Evolutionary conservation across 2,888 invertebrate species (phyloP), one percentile per base, ranked within the genome.

Genomic region (Clitarchus hookeri): DNA sequence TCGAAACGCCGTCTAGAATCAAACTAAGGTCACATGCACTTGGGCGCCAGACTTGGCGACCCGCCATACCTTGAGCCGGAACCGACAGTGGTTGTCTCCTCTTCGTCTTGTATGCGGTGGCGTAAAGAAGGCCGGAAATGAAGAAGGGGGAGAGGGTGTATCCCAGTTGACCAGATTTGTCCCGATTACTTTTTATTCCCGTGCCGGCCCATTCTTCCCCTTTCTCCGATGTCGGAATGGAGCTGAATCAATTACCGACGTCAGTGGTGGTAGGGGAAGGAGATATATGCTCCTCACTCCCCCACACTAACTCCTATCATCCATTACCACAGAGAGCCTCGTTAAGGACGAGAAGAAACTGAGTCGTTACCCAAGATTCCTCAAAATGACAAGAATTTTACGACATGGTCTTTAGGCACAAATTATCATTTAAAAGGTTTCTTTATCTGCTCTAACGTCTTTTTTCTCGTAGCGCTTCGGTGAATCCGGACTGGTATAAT

Each of bases 161-260:
- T 65, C 65, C 65, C 65, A 65, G 65, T 65, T 65, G 65, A 65
- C 65, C 65, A 23, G 65, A 65, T 65, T 65, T 65, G 65, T 65
- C 65, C 65, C 65, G 65, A 65, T 65, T 65, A 65, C 65, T 65
- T 65, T 65, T 23, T 65, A 8, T 65, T 23, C n/a, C 19, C 65
- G 16, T 65, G 12, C 16, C 65, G 8, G 65, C 65, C 65, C 65
- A 65, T n/a, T n/a, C 65, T 65, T 19, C 23, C n/a, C 65, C 65
- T 65, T 8, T 19, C 23, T 65, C 13, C 65, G 13, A 65, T 1
- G 48, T 48, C 48, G 12, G 48, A 65, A 65, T 65, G 19, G 19
- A 65, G 65, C 65, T 65, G n/a, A 65, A 65, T 65, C 65, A 65
- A 65, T 65, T 65, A 65, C 16, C 65, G 65, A 65, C 65, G 65